These are phyloP conservation scores for Zoanthus sansibaricus DNA, from an alignment of 92 coral and sea anemone species.

Conservation along the genomic window DNA sequence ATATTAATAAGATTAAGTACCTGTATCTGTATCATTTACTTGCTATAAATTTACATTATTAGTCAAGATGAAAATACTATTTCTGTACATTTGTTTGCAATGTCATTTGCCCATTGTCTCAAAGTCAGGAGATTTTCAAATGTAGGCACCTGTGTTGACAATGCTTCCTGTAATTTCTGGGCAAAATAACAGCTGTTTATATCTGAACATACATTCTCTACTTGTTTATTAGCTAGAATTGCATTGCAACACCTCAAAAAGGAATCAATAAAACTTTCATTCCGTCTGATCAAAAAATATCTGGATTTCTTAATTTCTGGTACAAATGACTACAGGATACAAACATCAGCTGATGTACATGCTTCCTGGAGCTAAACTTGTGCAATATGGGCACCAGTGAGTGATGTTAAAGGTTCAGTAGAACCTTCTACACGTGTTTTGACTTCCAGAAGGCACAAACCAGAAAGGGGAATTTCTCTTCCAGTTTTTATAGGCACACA, in stretches of 20 bases:
- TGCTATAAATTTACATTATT: slow-evolving; percentile 14
- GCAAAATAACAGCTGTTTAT: slow-evolving; percentile 35
- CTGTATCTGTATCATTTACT: slow-evolving; percentile 5
- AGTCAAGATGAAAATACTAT: slow-evolving; percentile 9
- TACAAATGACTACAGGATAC: slow-evolving; percentile 57
- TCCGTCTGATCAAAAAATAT: slow-evolving; percentile 46
- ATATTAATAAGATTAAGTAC: background rate
- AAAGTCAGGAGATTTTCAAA: slow-evolving; percentile 37
- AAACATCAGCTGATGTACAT: slow-evolving; percentile 31
- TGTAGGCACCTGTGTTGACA: slow-evolving; percentile 22
- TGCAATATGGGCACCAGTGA: slow-evolving; percentile 59
- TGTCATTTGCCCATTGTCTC: slow-evolving; percentile 44
- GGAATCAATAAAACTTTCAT: slow-evolving; percentile 33
- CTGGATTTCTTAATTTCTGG: slow-evolving; percentile 56
- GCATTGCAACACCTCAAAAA: slow-evolving; percentile 44
- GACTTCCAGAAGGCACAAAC: slow-evolving; percentile 48
- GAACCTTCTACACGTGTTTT: slow-evolving; percentile 58
- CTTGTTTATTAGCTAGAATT: slow-evolving; percentile 34
- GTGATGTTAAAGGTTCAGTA: slow-evolving; percentile 47
- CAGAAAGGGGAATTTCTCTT: slow-evolving; percentile 41
- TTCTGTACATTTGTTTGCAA: slow-evolving; percentile 38
- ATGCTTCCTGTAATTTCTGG: slow-evolving; percentile 45
- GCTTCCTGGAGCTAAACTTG: slow-evolving; percentile 55
- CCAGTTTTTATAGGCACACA: slow-evolving; percentile 42
- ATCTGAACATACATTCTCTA: slow-evolving; percentile 38